These are phyloP conservation scores for Macquaria australasica DNA, from an alignment of 2,113 vertebrate genomes.

Conservation along the genomic window DNA sequence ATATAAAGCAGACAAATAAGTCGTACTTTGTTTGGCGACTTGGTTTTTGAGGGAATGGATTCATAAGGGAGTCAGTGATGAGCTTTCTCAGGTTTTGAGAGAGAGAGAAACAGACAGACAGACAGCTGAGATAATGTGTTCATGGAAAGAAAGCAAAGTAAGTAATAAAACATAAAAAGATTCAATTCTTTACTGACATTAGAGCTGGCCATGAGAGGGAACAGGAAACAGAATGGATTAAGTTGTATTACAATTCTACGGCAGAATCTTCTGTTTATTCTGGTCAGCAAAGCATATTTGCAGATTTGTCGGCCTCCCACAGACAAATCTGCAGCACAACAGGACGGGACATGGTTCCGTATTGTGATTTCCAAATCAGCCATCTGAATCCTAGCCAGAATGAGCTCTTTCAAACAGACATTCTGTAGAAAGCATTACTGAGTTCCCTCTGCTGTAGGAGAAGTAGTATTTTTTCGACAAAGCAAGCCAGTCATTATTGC, in stretches of 20 bases:
- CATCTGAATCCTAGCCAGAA: conserved; percentile 56
- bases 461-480: not conserved
- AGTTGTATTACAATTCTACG: conserved; percentile 27
- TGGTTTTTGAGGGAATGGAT: conserved; percentile 45
- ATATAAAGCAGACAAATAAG: conserved; percentile 47
- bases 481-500: conserved; percentile 13
- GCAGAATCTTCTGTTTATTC: conserved; percentile 53
- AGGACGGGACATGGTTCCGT: conserved; percentile 43
- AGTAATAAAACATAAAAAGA: conserved; percentile 36
- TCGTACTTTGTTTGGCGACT: conserved; percentile 23
- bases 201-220: conserved; percentile 4
- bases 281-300: conserved; percentile 69
- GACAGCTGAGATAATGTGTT: conserved; percentile 31
- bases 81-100: conserved; percentile 28
- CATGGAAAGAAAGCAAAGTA: conserved; percentile 42
- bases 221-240: conserved; percentile 30
- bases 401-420: conserved; percentile 48
- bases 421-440: conserved; percentile 34
- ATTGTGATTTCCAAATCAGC: conserved; percentile 65
- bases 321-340: conserved; percentile 69
- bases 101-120: conserved; percentile 18
- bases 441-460: conserved; percentile 8
- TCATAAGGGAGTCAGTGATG: conserved; percentile 35
- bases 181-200: conserved; percentile 28
- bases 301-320: conserved; percentile 63